Conservation (phyloP, 2,113 vertebrate genomes). For the Lophius piscatorius region DNA sequence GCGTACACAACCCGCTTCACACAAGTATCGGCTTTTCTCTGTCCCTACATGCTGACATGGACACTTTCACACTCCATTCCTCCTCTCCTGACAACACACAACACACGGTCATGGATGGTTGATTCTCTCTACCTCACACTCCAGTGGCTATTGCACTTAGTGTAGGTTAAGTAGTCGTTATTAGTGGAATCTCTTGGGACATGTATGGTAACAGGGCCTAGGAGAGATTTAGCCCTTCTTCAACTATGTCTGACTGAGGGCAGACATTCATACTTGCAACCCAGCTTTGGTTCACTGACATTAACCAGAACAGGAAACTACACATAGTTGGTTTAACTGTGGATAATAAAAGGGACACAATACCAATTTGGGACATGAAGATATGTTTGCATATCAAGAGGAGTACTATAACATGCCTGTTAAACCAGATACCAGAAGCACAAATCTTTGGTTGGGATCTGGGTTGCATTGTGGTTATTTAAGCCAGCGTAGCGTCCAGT, state of each 20-base stretch:
- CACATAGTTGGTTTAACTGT: no score
- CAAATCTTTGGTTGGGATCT: no score
- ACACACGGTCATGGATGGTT: conserved; percentile 30
- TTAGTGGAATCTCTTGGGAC: conserved; percentile 30
- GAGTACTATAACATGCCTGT: no score
- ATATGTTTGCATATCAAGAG: no score
- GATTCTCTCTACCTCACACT: conserved; percentile 26
- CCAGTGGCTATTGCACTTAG: conserved; percentile 16
- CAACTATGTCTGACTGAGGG: neutral
- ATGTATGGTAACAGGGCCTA: conserved; percentile 13
- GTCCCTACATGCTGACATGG: conserved; percentile 46
- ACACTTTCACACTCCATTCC: conserved; percentile 55
- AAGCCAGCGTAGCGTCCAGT: no score
- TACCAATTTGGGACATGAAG: no score
- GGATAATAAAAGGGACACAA: no score
- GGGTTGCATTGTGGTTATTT: no score
- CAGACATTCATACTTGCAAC: neutral
- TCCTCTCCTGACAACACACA: conserved; percentile 43
- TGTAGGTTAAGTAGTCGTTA: conserved; percentile 40
- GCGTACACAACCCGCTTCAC: conserved; percentile 47
- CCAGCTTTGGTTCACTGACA: neutral
- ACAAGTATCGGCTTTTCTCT: conserved; percentile 60
- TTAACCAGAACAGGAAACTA: neutral
- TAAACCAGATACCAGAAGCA: no score
- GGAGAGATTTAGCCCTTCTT: conserved; percentile 20